These are phyloP conservation scores for Torymus aiolomorphi DNA, from an alignment of 2,888 invertebrate genomes.

Conservation along the genomic window DNA sequence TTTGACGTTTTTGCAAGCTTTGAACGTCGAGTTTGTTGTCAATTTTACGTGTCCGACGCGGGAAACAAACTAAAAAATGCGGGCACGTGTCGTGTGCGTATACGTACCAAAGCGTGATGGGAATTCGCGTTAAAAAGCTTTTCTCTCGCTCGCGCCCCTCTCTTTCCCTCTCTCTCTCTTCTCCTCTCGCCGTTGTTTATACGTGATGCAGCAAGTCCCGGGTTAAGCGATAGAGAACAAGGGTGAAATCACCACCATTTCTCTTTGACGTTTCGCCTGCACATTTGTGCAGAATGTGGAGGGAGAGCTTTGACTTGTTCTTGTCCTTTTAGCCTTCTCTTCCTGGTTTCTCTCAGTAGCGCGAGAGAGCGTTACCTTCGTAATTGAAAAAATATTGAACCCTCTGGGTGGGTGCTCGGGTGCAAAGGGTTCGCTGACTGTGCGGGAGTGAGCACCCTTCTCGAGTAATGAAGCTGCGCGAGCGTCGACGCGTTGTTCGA, in stretches of 20 bases:
- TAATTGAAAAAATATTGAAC: conserved; percentile 39
- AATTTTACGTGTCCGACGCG: conserved; percentile 33
- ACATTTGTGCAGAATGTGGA: conserved; percentile 8
- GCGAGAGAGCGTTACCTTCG: conserved; percentile 17
- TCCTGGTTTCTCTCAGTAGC: not conserved
- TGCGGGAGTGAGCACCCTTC: not conserved
- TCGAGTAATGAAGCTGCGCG: conserved; percentile 11
- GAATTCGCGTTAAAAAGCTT: conserved; percentile 35
- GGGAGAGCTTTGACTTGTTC: conserved; percentile 13
- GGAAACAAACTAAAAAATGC: conserved; percentile 45
- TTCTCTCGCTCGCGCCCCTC: not conserved
- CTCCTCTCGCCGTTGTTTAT: conserved; percentile 23
- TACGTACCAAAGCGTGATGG: conserved; percentile 32
- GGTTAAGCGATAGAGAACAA: not conserved
- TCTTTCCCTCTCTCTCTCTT: not conserved
- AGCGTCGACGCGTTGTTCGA: no score
- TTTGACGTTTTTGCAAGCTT: conserved; percentile 48
- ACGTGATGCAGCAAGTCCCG: conserved; percentile 23
- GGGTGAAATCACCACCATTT: conserved; percentile 43
- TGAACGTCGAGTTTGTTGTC: conserved; percentile 45
- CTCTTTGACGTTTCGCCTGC: conserved; percentile 30
- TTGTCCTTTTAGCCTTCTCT: conserved; percentile 14
- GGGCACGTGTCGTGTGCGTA: conserved; percentile 6
- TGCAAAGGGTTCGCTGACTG: conserved; percentile 10
- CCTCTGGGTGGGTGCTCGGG: not conserved